Evolutionary conservation across 2,797 vertebrate species (phyloP), one percentile per base, ranked within the genome.

Genomic region (Cheirogaleus major): DNA sequence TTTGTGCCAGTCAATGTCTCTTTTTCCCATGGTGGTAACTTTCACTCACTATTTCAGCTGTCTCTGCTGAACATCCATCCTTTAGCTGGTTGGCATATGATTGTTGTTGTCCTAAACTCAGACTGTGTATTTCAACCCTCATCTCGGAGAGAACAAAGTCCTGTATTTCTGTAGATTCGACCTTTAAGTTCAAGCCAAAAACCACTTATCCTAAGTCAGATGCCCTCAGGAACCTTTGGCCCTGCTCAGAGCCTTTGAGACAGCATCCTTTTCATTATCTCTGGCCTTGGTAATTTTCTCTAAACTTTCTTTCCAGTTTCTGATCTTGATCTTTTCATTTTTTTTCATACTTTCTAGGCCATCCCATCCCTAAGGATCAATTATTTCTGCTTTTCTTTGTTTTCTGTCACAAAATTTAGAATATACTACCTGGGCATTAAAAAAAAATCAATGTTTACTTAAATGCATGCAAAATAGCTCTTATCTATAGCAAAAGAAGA

Each of bases 321-420:
- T 41, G 18, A 65, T 84, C 52, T 75, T 80, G 65, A 45, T 73
- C 25, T 95, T 93, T 93, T 94, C 8, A 17, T 76, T 61, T 43
- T 81, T 4, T n/a, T 2, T 2, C 38, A 82, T 8, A 80, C n/a
- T 85, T 89, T 91, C 20, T 78, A 80, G 63, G 70, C 5, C 50
- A 70, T 86, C 7, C 11, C 5, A 91, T 20, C 57, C 8, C 4
- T 0, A 52, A 30, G 30, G 65, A n/a, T 73, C 72, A 82, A 91
- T 93, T 65, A 91, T 89, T 85, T 96, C 76, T 96, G 38, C 32
- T 80, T 94, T 94, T 91, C 52, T 87, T 91, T 85, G 61, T 76
- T 95, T 92, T 84, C 70, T 96, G 48, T 91, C 55, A 92, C 15
- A 67, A 4, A 55, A 76, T 95, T 95, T 87, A 50, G 35, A 79